Evolutionary conservation across 2,888 invertebrate species (phyloP).

Genomic region (Hyalella azteca): DNA sequence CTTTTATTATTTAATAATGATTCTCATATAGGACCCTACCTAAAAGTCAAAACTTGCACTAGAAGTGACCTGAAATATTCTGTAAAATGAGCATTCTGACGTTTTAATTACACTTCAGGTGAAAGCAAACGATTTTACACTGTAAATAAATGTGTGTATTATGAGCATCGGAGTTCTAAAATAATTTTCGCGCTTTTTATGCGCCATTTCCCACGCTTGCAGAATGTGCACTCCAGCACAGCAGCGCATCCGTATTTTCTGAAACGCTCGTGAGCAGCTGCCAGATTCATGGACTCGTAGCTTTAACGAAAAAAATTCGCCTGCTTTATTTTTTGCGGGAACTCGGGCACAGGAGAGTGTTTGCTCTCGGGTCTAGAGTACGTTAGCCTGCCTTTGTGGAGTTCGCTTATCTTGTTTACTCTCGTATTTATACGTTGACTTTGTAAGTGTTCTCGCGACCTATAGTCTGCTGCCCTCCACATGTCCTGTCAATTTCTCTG

Average conservation of each 20-base stretch:
- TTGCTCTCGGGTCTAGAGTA: slow-evolving; percentile 21
- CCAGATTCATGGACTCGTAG: neutral
- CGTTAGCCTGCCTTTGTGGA: slow-evolving; percentile 4
- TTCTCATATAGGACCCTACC: too few species aligned
- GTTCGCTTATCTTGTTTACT: neutral
- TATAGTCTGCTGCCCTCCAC: neutral
- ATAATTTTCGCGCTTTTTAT: neutral
- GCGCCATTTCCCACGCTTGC: neutral
- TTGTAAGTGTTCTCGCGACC: neutral
- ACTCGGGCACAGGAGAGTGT: neutral
- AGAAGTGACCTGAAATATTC: too few species aligned
- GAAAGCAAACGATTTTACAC: too few species aligned
- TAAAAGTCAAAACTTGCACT: too few species aligned
- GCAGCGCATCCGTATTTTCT: too few species aligned
- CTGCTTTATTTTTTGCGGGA: slow-evolving; percentile 17
- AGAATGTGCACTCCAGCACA: neutral
- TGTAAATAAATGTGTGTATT: too few species aligned
- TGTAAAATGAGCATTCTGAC: too few species aligned
- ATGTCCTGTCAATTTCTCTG: slow-evolving; percentile 15
- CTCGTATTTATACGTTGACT: slow-evolving; percentile 22
- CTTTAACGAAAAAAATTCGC: slow-evolving; percentile 8
- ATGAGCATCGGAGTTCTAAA: too few species aligned
- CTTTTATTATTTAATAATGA: too few species aligned
- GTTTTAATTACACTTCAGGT: too few species aligned
- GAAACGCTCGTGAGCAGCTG: slow-evolving; percentile 9